Evolutionary conservation across 1,140 invertebrate species (phyloP).

Genomic region (Scaptomyza pallida): DNA sequence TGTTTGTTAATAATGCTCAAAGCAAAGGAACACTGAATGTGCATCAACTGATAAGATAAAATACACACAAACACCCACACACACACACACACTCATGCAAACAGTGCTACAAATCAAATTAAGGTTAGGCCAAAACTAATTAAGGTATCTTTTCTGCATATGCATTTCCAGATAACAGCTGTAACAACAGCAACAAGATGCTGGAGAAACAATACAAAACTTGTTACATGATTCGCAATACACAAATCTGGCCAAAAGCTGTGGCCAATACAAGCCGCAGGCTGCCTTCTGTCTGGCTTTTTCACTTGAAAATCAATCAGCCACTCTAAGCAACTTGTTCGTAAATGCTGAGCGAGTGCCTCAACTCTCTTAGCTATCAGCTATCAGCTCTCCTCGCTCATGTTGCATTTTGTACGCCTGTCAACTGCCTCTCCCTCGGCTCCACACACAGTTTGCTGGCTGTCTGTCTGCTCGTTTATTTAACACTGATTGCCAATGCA

Average conservation of each 20-base stretch:
- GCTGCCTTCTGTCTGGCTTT: neutral
- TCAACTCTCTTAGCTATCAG: too few relatives aligned
- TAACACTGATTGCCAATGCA: constrained; percentile 81
- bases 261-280: constrained; percentile 14
- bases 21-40: neutral
- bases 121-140: constrained; percentile 53
- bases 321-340: constrained; percentile 6
- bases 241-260: constrained; percentile 25
- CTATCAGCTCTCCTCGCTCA: constrained; percentile 9
- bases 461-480: constrained; percentile 67
- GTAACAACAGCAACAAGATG: too few relatives aligned
- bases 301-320: constrained; percentile 64
- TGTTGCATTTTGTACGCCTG: constrained; percentile 60
- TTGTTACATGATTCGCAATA: constrained; percentile 13
- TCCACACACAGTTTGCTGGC: neutral
- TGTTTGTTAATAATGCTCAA: constrained; percentile 31
- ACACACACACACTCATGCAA: neutral
- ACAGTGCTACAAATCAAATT: constrained; percentile 48
- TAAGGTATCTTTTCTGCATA: constrained; percentile 26
- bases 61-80: neutral
- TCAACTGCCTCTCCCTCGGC: constrained; percentile 14
- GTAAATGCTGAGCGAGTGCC: constrained; percentile 41
- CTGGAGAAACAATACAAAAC: constrained; percentile 9
- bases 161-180: constrained; percentile 10
- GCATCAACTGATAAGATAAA: constrained; percentile 4